Evolutionary conservation across 2,888 invertebrate species (phyloP), one percentile per base, ranked within the genome.

Genomic region (Apamea monoglypha): DNA sequence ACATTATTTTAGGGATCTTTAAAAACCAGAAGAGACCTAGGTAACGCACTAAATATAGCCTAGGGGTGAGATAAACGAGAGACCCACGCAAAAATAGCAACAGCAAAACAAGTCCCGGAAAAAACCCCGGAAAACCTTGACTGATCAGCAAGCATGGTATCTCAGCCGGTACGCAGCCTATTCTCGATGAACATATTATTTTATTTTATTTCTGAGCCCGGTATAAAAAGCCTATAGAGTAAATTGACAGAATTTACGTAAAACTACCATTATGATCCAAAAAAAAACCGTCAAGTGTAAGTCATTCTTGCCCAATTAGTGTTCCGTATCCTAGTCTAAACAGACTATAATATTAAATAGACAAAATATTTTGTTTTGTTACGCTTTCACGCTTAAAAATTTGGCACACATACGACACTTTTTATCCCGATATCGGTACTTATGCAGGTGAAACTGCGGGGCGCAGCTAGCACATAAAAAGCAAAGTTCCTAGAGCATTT

Each of bases 21-120:
- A 56, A 18, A 40, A 75, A 76, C 14, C 12, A 44, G 10, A 36
- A 21, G 1, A 29, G 40, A 75, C 6, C 5, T 4, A 40, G 16
- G 12, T 29, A 14, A 25, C 25, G 14, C n/a, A 50, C n/a, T 32
- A 18, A 67, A 4, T 25, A 29, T 2, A 44, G 18, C 14, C 32
- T 64, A 18, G 21, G 21, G 36, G 36, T 32, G 32, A n/a, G 32
- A 44, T 64, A 14, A 36, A 5, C 25, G 32, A 32, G 6, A 10
- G 16, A 18, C 6, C 0, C 21, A 50, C 25, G 50, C 18, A 59
- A 47, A 76, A 47, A 67, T 2, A 16, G 7, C 18, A 47, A 29
- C 10, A 36, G 18, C n/a, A 29, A 21, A 68, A 40, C 32, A 67
- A 66, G 32, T 80, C 56, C 16, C 56, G 73, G 78, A 70, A 74